These are phyloP conservation scores for Macrotus californicus DNA, from an alignment of 2,113 vertebrate species.

Conservation along the genomic window DNA sequence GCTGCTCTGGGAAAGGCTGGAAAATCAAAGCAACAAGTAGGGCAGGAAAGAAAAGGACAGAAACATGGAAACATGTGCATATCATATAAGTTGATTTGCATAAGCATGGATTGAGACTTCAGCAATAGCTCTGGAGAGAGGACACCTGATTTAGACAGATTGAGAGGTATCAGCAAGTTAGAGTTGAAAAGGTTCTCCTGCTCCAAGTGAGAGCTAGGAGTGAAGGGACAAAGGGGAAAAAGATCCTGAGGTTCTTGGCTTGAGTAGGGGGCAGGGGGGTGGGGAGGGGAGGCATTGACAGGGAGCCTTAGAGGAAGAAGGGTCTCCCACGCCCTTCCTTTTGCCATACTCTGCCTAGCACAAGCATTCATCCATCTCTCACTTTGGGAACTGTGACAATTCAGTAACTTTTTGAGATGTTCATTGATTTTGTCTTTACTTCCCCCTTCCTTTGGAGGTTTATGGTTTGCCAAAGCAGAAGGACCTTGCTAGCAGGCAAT, in stretches of 20 bases:
- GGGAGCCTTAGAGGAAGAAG: not conserved
- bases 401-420: not conserved
- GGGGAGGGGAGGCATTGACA: not conserved
- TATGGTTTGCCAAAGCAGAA: conserved; percentile 26
- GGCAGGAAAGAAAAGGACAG: not conserved
- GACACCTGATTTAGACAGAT: not conserved
- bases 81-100: not conserved
- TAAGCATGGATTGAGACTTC: not conserved
- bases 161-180: not conserved
- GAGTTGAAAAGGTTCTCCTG: not conserved
- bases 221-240: not conserved
- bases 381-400: not conserved
- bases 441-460: not conserved
- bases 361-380: not conserved
- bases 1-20: conserved; percentile 4
- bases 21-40: not conserved
- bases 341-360: not conserved
- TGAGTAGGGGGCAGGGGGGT: not conserved
- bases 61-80: not conserved
- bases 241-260: not conserved
- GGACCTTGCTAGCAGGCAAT: not conserved
- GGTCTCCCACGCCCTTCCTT: not conserved
- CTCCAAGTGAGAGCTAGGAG: not conserved
- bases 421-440: conserved; percentile 9
- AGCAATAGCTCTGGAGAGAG: not conserved